These are phyloP conservation scores for Hippocampus zosterae DNA, from an alignment of 2,113 vertebrate genomes.

Conservation along the genomic window DNA sequence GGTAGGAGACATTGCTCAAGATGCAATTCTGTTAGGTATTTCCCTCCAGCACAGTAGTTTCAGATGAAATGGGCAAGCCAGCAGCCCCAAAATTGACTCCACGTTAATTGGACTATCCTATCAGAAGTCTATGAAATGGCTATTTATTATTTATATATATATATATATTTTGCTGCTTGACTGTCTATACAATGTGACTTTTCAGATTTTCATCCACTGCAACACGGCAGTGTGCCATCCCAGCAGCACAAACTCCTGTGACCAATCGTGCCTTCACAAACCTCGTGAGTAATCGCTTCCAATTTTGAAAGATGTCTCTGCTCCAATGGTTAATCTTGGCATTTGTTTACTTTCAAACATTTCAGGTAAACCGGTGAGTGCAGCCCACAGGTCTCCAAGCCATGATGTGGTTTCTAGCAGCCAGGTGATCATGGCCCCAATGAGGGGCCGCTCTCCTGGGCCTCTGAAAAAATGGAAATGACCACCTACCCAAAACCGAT, in stretches of 20 bases:
- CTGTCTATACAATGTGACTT: background rate
- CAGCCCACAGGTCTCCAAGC: background rate
- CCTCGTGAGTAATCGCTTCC: conserved; percentile 52
- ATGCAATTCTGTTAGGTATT: no score
- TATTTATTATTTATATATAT: no score
- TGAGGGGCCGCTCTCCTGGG: background rate
- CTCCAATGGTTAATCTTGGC: no score
- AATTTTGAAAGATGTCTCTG: background rate
- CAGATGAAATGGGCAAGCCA: no score
- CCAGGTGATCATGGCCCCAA: conserved; percentile 42
- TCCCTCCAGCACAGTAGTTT: no score
- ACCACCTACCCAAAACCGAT: background rate
- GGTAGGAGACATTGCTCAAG: no score
- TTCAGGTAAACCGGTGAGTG: conserved; percentile 46
- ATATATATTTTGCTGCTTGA: background rate
- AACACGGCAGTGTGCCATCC: conserved; percentile 54
- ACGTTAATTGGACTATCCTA: no score
- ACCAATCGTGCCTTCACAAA: conserved; percentile 47
- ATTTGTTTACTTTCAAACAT: background rate
- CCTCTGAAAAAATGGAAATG: background rate
- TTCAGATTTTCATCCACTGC: conserved; percentile 70
- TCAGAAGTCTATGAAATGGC: background rate
- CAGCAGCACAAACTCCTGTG: conserved; percentile 48
- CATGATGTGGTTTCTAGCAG: conserved; percentile 59
- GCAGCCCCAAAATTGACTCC: no score